Base-by-base conservation (phyloP, 2,888 invertebrate species). In the Drosophila aldrichi region DNA sequence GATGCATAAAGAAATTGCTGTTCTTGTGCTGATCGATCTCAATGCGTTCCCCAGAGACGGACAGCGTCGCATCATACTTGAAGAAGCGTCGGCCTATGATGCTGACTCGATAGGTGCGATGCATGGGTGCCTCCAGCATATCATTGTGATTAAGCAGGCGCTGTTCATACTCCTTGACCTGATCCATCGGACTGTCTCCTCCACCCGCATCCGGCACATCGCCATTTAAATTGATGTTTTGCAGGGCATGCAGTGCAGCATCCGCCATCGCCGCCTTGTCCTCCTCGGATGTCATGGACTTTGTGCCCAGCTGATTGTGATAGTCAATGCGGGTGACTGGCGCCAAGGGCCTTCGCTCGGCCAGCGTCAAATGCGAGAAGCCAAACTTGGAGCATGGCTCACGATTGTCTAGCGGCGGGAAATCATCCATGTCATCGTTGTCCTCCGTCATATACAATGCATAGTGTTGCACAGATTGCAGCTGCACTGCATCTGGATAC, bases 361-460 rank as follows among this genome's bases (percentile, higher is more conserved):
- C 96, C 18, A 99, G 94, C 7, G 98, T 98, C 16, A 99, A 94
- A 83, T 96, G 96, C 14, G 95, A 95, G 92, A 99, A 98, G 34
- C 97, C 97, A 93, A 98, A 99, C 93, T 98, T 98, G 1, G 97
- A 96, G 80, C 98, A 97, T 2, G 96, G 96, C 93, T 99, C 98
- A 70, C 95, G 95, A 16, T 96, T 95, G 91, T 98, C 98, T 14
- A 99, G 94, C 81, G 97, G 96, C 0, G 98, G 98, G 91, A 99
- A 98, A 85, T 98, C 98, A 93, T 98, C 98, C 89, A 92, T 90
- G 56, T 92, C 92, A 2, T 98, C 99, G 91, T 98, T 98, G 90
- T 99, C 98, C 93, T 99, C 99, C 32, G 97, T 98, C 92, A 99
- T 97, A 91, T 97, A 97, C 62, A 99, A 94, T 48, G 97, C 97